phyloP scores from a whole-genome alignment of 2,888 invertebrate genomes.

The Sesia bembeciformis region DNA sequence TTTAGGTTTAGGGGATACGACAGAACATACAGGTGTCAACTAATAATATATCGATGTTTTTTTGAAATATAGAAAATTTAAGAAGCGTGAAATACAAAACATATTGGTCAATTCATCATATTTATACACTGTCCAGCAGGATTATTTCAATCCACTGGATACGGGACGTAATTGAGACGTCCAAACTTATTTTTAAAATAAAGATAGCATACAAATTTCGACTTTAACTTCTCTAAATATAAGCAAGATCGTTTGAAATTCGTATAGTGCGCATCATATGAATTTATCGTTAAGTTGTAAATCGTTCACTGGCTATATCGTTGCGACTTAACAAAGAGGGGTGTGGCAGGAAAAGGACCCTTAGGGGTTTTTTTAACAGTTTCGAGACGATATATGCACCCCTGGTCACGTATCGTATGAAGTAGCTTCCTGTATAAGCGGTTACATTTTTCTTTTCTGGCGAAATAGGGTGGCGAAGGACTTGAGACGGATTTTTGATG shows the following conservation, averaged over 20 bases:
- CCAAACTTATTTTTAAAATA: conserved; percentile 12
- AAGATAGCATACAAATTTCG: neutral
- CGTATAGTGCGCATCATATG: neutral
- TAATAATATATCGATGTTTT: too few relatives aligned
- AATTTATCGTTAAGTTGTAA: neutral
- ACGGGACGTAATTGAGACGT: conserved; percentile 47
- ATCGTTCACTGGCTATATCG: neutral
- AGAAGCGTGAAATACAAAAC: too few relatives aligned
- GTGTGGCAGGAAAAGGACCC: conserved; percentile 22
- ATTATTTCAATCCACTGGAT: conserved; percentile 42
- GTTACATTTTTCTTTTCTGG: conserved; percentile 58
- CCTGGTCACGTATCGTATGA: conserved; percentile 68
- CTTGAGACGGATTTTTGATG: too few relatives aligned
- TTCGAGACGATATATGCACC: conserved; percentile 62
- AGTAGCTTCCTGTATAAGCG: conserved; percentile 66
- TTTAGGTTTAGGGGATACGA: too few relatives aligned
- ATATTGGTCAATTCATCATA: neutral
- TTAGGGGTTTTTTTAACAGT: conserved; percentile 63
- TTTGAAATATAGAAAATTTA: too few relatives aligned
- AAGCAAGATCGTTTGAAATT: neutral
- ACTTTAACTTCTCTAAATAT: neutral
- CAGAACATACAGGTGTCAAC: too few relatives aligned
- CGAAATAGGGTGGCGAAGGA: conserved; percentile 1
- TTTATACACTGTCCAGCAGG: conserved; percentile 27
- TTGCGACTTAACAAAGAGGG: neutral